phyloP scores from a whole-genome alignment of 2,797 vertebrate genomes.

The Ara ararauna region DNA sequence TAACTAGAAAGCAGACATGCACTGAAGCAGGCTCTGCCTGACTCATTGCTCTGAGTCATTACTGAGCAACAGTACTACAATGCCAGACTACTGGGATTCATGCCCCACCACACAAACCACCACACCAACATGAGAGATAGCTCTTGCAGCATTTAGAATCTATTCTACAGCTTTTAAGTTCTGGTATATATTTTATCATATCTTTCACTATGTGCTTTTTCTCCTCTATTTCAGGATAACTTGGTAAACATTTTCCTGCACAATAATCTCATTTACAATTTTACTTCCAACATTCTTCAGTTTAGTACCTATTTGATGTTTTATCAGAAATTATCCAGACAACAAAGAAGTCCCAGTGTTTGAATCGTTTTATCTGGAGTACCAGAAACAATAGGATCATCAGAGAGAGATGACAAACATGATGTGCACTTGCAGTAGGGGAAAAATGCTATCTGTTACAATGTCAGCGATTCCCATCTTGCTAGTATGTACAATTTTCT shows the following conservation, averaged over 20 bases:
- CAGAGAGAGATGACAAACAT: not conserved
- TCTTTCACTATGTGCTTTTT: not conserved
- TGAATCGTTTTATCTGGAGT: not conserved
- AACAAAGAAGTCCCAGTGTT: not conserved
- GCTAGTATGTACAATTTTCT: not conserved
- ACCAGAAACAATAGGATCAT: not conserved
- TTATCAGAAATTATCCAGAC: not conserved
- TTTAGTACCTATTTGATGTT: not conserved
- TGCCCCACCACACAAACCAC: not conserved
- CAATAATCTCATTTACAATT: not conserved
- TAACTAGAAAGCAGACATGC: not conserved
- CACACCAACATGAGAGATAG: not conserved
- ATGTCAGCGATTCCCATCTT: constrained; percentile 20
- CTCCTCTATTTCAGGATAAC: not conserved
- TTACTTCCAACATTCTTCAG: not conserved
- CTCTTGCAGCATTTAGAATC: not conserved
- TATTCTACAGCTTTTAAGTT: not conserved
- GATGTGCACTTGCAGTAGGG: not conserved
- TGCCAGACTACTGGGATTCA: not conserved
- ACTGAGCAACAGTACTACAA: not conserved
- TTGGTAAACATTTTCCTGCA: not conserved
- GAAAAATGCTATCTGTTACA: not conserved
- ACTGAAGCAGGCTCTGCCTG: not conserved
- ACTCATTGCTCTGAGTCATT: not conserved
- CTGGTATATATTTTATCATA: not conserved